A percentile compares a stretch with the other conserved stretches of the same genome.
Conservation (phyloP, 1,140 invertebrate species). For the Microplitis mediator region DNA sequence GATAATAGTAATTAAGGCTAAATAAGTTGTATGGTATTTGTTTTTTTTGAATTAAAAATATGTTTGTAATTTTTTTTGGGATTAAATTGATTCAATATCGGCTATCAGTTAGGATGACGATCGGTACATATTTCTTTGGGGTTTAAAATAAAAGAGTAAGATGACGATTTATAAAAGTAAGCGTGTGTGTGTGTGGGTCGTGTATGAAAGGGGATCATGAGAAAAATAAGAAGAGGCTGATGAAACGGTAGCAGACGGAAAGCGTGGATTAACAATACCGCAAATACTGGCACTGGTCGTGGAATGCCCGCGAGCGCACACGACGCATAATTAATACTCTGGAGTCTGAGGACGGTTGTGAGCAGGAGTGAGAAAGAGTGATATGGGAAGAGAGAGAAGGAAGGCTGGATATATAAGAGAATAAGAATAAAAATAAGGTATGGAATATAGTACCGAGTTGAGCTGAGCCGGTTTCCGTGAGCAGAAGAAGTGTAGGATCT, state of each 20-base stretch:
- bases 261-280: conserved; percentile 61
- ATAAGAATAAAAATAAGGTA: neutral
- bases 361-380: conserved; percentile 8
- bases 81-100: no score
- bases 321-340: conserved; percentile 62
- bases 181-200: neutral
- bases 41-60: no score
- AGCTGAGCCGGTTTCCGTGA: conserved; percentile 10
- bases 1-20: no score
- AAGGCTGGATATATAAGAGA: conserved; percentile 21
- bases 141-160: no score
- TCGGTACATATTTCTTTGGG: no score
- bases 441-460: conserved; percentile 11
- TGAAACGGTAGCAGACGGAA: conserved; percentile 57
- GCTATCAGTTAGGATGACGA: no score
- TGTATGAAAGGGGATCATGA: neutral
- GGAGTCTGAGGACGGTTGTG: conserved; percentile 11
- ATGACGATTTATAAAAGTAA: no score
- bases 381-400: conserved; percentile 6
- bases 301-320: conserved; percentile 59
- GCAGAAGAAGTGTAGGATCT: conserved; percentile 24
- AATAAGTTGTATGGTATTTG: no score
- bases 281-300: conserved; percentile 57
- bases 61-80: no score
- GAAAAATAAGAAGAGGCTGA: conserved; percentile 32